These are phyloP conservation scores for Sigmodon hispidus DNA, from an alignment of 2,113 vertebrate species.

Conservation along the genomic window DNA sequence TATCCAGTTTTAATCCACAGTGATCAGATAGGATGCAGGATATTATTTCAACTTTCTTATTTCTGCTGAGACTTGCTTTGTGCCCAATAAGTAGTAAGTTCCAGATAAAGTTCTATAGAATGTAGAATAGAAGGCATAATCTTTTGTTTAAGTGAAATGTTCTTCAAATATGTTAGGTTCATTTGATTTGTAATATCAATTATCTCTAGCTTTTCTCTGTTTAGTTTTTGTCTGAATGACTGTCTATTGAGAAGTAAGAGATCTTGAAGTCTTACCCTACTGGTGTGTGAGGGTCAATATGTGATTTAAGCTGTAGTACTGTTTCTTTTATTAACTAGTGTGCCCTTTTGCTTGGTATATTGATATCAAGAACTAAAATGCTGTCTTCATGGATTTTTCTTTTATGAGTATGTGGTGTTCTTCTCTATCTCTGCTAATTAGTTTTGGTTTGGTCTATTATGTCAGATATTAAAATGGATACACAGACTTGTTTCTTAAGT, in stretches of 20 bases:
- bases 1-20: not conserved
- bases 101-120: not conserved
- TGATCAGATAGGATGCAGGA: not conserved
- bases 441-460: not conserved
- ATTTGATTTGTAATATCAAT: not conserved
- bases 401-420: not conserved
- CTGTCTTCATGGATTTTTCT: not conserved
- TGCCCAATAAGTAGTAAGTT: not conserved
- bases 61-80: not conserved
- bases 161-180: not conserved
- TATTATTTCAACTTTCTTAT: not conserved
- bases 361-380: not conserved
- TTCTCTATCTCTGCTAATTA: not conserved
- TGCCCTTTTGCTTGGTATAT: not conserved
- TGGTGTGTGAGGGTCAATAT: not conserved
- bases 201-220: not conserved
- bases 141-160: not conserved
- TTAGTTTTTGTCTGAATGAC: not conserved
- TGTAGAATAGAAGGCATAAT: not conserved
- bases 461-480: not conserved
- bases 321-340: not conserved
- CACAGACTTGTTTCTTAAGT: not conserved
- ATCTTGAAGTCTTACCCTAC: not conserved
- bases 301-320: not conserved
- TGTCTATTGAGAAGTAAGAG: not conserved